Evolutionary conservation across 2,113 vertebrate species (phyloP), one percentile per base, ranked within the genome.

Genomic region (Sylvicapra grimmia): DNA sequence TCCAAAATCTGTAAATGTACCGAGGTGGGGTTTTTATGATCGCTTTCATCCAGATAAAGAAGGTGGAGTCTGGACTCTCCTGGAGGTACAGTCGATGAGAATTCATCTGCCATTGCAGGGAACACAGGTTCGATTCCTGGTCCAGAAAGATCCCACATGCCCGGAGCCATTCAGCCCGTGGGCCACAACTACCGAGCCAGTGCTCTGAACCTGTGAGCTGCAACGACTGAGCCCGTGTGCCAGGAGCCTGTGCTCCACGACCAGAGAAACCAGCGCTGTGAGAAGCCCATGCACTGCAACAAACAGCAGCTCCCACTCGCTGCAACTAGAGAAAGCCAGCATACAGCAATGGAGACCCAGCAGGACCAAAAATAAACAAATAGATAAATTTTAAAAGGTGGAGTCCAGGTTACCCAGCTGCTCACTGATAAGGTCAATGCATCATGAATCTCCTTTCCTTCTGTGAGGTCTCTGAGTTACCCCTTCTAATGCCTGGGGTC

Each of bases 191-290:
- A 27, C 36, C 0, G 6, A 44, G 11, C 21, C 72, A 4, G 36
- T 14, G 18, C 36, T 75, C 72, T 14, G 72, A 75, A 36, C 72
- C 36, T 14, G 21, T 44, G 36, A 75, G 36, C 72, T 77, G 68
- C 12, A 27, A 2, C 72, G 13, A 1, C 36, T 13, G 72, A 77
- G 36, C 6, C 72, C 1, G 0, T 44, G 12, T 77, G 72, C 36
- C 23, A 1, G 13, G 21, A 77, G 72, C 72, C 72, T 14, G 12
- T 77, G 36, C 36, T 44, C 72, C 72, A 44, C 0, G 36, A 13
- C 68, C 19, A 40, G 36, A 44, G 68, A 75, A 75, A 44, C 36
- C 68, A 75, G 5, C 36, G 13, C 21, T 7, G 36, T 40, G 72
- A 44, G 72, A 75, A 75, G 72, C 11, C 68, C 21, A 44, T 1